These are phyloP conservation scores for Dolichopus griseipennis DNA, from an alignment of 2,888 invertebrate genomes.

Conservation along the genomic window DNA sequence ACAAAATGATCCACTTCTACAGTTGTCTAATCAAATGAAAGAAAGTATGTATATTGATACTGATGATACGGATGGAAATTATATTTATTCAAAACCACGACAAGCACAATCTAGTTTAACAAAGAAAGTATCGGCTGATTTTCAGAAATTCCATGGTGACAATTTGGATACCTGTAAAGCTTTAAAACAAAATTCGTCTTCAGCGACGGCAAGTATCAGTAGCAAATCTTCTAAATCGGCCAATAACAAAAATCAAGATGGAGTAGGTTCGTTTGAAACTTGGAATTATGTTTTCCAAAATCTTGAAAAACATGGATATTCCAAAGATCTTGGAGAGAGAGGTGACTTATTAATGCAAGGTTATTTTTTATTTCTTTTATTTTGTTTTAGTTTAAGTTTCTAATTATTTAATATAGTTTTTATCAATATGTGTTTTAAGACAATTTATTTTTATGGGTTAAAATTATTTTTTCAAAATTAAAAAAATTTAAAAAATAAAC, in stretches of 20 bases:
- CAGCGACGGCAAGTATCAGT: constrained; percentile 17
- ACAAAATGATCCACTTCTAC: neutral
- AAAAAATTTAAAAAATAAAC: no score
- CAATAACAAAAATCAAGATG: constrained; percentile 51
- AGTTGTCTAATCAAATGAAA: constrained; percentile 19
- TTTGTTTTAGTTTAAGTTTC: constrained; percentile 33
- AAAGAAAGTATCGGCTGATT: constrained; percentile 29
- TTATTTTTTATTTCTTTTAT: constrained; percentile 9
- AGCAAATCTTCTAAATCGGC: constrained; percentile 13
- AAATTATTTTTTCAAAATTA: neutral
- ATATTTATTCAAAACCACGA: constrained; percentile 31
- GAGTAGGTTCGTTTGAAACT: constrained; percentile 59
- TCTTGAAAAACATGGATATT: constrained; percentile 63
- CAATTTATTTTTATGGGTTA: neutral
- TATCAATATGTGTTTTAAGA: neutral
- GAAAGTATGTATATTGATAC: constrained; percentile 12
- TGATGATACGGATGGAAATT: constrained; percentile 30
- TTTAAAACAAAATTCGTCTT: constrained; percentile 25
- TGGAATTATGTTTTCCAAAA: constrained; percentile 77
- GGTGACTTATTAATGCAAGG: constrained; percentile 51
- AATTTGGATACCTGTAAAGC: constrained; percentile 32
- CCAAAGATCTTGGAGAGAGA: constrained; percentile 55
- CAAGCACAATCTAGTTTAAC: neutral
- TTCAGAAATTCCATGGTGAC: constrained; percentile 40
- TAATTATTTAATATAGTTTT: constrained; percentile 24